These are phyloP conservation scores for Calephelis nemesis DNA, from an alignment of 1,140 invertebrate species.

Conservation along the genomic window DNA sequence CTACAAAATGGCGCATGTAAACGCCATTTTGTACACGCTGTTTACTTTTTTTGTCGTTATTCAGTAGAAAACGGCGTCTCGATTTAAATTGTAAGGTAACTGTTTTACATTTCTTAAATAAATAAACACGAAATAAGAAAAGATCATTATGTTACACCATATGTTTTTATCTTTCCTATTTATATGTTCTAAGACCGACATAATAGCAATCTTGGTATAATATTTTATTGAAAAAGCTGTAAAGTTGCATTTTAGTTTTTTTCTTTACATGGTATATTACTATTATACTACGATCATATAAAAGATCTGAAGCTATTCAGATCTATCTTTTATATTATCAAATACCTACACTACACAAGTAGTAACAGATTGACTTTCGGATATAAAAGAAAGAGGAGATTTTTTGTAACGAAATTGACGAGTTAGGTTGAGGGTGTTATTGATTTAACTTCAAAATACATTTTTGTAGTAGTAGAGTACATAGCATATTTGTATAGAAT, in stretches of 20 bases:
- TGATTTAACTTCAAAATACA: constrained; percentile 2
- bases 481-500: constrained; percentile 2
- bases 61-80: background rate
- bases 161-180: constrained; percentile 1
- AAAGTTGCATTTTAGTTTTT: constrained; percentile 1
- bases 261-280: constrained; percentile 1
- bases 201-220: background rate
- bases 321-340: constrained; percentile 1
- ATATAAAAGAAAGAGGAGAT: background rate
- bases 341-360: background rate
- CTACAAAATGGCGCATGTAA: constrained; percentile 7
- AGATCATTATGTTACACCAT: constrained; percentile 1
- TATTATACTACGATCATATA: constrained; percentile 2
- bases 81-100: constrained; percentile 1
- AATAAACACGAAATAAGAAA: background rate
- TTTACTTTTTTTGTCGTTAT: constrained; percentile 2
- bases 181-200: constrained; percentile 3
- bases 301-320: background rate
- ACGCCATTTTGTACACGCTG: constrained; percentile 5
- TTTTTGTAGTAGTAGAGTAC: constrained; percentile 1
- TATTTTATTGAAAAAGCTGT: constrained; percentile 1
- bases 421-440: constrained; percentile 9
- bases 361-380: background rate
- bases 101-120: constrained; percentile 2
- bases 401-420: background rate